phyloP scores from a whole-genome alignment of 2,797 vertebrate genomes.

The Oryzias sinensis region DNA sequence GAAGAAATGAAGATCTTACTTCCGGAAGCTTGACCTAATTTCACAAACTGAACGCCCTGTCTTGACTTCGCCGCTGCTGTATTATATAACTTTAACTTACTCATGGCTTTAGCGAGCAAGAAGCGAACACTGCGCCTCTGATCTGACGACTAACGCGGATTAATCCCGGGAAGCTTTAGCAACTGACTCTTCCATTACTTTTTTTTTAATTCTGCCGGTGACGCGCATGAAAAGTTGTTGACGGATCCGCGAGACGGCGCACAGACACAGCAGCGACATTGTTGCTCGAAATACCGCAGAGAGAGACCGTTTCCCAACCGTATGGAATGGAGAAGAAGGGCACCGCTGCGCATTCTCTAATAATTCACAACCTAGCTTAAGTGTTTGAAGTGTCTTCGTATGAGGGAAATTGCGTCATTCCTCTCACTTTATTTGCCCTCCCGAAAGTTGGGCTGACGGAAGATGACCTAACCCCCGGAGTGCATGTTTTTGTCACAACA shows the following conservation, averaged over 20 bases:
- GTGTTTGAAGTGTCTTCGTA: constrained; percentile 10
- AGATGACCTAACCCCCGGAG: constrained; percentile 57
- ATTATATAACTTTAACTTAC: constrained; percentile 71
- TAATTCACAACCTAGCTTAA: constrained; percentile 23
- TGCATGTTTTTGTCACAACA: constrained; percentile 30
- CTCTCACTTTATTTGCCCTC: constrained; percentile 1
- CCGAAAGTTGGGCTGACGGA: constrained; percentile 32
- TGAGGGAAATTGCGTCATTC: constrained; percentile 37
- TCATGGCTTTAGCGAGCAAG: constrained; percentile 40
- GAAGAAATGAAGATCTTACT: not conserved
- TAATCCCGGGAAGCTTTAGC: constrained; percentile 4
- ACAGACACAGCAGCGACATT: constrained; percentile 32
- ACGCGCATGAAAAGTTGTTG: constrained; percentile 64
- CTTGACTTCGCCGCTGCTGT: constrained; percentile 49
- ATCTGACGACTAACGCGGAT: constrained; percentile 27
- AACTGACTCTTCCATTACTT: constrained; percentile 18
- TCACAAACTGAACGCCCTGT: constrained; percentile 56
- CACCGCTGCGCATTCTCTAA: constrained; percentile 14
- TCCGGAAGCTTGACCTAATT: not conserved
- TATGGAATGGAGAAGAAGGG: not conserved
- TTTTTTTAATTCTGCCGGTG: constrained; percentile 16
- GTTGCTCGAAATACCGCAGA: constrained; percentile 29
- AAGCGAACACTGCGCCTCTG: constrained; percentile 1
- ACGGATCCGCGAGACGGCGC: constrained; percentile 41
- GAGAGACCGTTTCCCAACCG: constrained; percentile 31